Base-by-base conservation (phyloP, 2,888 invertebrate genomes). In the Clunio marinus region DNA sequence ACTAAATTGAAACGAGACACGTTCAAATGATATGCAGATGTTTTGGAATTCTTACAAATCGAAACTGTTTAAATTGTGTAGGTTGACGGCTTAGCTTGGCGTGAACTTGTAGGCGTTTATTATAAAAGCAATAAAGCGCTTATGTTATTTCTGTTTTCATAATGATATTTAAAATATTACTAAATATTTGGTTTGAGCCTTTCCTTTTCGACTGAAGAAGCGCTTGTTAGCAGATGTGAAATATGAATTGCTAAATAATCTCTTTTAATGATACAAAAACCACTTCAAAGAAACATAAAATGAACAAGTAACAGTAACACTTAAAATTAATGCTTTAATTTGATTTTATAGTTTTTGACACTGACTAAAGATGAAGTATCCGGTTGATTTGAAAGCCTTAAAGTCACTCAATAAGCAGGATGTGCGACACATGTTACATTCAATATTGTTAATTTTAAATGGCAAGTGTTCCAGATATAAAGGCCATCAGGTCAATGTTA, bases 371-470 rank as follows among this genome's bases (percentile, higher is more conserved):
- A 17, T 51, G 51, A 17, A 51, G 22, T 51, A 17, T 51, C 51
- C 51, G 51, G 51, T 51, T 20, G 2, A 17, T 22, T 20, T 41
- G 32, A 41, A 51, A 51, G 51, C 17, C 51, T 8, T 51, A 51
- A 51, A 51, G 51, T 17, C 45, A 45, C 3, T 32, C 22, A 20
- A 41, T 5, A 10, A 8, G 22, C 51, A 51, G 17, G 20, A 17
- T 51, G 51, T 2, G 8, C 7, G 51, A 51, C 51, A 51, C 51
- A 51, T 51, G 51, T 51, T 51, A 20, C 22, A 51, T 51, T 17
- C 7, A 51, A 10, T 10, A 41, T 15, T 41, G 2, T 10, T n/a
- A n/a, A 41, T 41, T 13, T 5, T n/a, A 41, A 41, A n/a, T n/a
- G n/a, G 41, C 41, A 41, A 41, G 41, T 41, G 4, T 13, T 15